phyloP scores from a whole-genome alignment of 2,888 invertebrate genomes.

The Drosophila putrida region DNA sequence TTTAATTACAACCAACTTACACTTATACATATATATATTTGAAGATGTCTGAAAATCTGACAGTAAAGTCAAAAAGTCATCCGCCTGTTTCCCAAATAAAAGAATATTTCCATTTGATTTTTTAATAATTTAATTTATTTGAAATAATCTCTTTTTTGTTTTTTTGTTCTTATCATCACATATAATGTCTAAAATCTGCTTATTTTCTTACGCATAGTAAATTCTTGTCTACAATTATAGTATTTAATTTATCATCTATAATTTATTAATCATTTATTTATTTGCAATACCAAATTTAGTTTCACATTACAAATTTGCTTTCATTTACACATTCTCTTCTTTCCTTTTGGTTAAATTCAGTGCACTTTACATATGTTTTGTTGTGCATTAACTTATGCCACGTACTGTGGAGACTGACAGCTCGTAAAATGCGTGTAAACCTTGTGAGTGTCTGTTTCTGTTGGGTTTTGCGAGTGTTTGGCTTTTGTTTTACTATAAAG shows the following conservation, averaged over 20 bases:
- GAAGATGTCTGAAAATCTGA: neutral
- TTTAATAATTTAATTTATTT: slow-evolving; percentile 48
- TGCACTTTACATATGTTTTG: slow-evolving; percentile 16
- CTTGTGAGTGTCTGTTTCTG: slow-evolving; percentile 37
- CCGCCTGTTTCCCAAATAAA: neutral
- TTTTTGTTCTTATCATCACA: slow-evolving; percentile 60
- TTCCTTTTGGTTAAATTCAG: slow-evolving; percentile 12
- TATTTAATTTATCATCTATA: slow-evolving; percentile 17
- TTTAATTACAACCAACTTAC: neutral
- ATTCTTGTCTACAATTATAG: slow-evolving; percentile 67
- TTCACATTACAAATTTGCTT: slow-evolving; percentile 13
- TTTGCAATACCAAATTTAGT: slow-evolving; percentile 36
- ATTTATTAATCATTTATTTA: slow-evolving; percentile 17
- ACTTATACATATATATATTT: neutral
- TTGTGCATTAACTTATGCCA: slow-evolving; percentile 28
- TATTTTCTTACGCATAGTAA: slow-evolving; percentile 65
- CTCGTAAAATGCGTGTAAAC: slow-evolving; percentile 51
- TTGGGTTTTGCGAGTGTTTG: slow-evolving; percentile 25
- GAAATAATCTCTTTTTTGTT: neutral
- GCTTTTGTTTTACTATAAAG: slow-evolving; percentile 35
- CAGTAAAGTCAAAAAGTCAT: neutral
- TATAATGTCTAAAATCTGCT: slow-evolving; percentile 70
- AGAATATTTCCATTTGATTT: slow-evolving; percentile 21
- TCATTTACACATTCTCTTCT: slow-evolving; percentile 18
- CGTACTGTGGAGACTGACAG: slow-evolving; percentile 24